phyloP scores from a whole-genome alignment of 2,113 vertebrate species.

The Sander lucioperca region DNA sequence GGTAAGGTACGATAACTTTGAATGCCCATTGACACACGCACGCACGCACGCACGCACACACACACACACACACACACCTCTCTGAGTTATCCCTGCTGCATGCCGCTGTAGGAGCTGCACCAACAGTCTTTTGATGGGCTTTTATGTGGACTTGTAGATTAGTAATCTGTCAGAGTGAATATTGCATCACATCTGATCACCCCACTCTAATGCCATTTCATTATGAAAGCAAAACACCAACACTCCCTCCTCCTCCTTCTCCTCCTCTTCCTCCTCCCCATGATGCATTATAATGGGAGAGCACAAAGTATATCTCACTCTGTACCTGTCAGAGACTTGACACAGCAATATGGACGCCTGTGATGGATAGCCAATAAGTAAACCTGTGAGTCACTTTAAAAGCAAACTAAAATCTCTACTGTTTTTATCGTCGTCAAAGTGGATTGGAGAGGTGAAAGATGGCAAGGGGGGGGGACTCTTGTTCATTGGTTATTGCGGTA shows the following conservation, averaged over 20 bases:
- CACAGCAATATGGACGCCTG: slow-evolving; percentile 58
- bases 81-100: slow-evolving; percentile 43
- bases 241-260: neutral
- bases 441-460: slow-evolving; percentile 41
- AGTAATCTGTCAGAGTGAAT: slow-evolving; percentile 67
- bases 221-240: slow-evolving; percentile 57
- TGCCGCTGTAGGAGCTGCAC: slow-evolving; percentile 11
- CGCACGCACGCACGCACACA: slow-evolving; percentile 26
- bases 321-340: slow-evolving; percentile 64
- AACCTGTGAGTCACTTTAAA: slow-evolving; percentile 66
- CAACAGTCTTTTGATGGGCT: slow-evolving; percentile 55
- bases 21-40: slow-evolving; percentile 22
- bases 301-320: slow-evolving; percentile 61
- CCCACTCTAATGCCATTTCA: slow-evolving; percentile 69
- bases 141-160: slow-evolving; percentile 61
- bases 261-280: neutral
- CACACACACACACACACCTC: slow-evolving; percentile 16
- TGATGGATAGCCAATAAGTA: slow-evolving; percentile 66
- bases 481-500: slow-evolving; percentile 9
- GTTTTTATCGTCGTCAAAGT: slow-evolving; percentile 62
- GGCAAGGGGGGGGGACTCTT: neutral
- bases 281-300: slow-evolving; percentile 60
- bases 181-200: slow-evolving; percentile 72
- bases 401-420: slow-evolving; percentile 58
- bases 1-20: slow-evolving; percentile 52